A percentile compares a stretch with the other conserved stretches of the same genome.
phyloP scores from a whole-genome alignment of 2,797 vertebrate genomes.

The Periparus ater region DNA sequence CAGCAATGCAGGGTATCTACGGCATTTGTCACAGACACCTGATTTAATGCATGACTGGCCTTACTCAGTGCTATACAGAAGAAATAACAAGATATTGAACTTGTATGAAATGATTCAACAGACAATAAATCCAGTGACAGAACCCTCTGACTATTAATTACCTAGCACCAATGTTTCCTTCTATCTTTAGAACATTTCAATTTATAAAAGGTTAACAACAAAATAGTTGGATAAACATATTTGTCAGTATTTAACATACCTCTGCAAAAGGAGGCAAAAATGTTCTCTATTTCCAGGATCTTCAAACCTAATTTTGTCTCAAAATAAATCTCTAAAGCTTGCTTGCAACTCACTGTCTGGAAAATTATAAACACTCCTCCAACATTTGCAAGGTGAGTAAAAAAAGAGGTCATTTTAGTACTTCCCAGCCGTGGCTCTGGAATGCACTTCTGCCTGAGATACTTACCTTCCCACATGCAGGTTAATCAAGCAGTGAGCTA shows the following conservation, averaged over 20 bases:
- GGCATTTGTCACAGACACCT: background rate
- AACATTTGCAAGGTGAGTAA: background rate
- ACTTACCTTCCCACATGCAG: conserved; percentile 91
- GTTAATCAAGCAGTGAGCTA: conserved; percentile 96
- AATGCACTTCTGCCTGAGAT: background rate
- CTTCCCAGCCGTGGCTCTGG: background rate
- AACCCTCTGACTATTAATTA: background rate
- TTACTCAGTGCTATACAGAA: background rate
- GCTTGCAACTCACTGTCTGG: background rate
- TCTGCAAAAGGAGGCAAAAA: background rate
- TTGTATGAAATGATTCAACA: background rate
- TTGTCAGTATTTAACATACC: background rate
- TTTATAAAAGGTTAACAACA: background rate
- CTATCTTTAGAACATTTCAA: background rate
- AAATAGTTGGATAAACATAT: background rate
- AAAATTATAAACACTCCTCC: background rate
- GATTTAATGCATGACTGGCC: background rate
- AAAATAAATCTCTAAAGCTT: background rate
- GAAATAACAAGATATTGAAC: background rate
- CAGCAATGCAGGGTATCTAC: background rate
- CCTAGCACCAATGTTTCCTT: background rate
- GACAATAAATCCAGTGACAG: background rate
- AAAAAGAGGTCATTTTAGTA: background rate
- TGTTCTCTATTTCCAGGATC: background rate
- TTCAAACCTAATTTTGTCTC: background rate